phyloP scores from a whole-genome alignment of 2,888 invertebrate genomes.

The Epinotia bilunana region DNA sequence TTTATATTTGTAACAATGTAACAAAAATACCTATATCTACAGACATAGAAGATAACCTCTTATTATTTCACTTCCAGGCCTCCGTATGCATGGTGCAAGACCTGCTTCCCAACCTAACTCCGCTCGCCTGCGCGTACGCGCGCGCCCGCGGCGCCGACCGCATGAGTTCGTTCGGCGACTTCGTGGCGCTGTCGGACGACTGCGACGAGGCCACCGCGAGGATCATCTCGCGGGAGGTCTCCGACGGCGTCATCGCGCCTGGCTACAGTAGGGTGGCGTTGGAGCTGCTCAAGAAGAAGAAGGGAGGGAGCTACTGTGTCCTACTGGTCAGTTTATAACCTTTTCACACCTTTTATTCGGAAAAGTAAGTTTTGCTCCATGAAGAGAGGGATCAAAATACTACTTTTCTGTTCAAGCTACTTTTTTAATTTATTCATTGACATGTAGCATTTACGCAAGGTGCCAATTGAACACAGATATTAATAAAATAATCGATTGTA shows the following conservation, averaged over 20 bases:
- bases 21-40: too few relatives aligned
- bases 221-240: conserved; percentile 97
- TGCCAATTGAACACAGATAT: too few relatives aligned
- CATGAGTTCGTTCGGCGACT: conserved; percentile 99
- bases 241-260: conserved; percentile 99
- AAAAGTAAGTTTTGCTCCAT: too few relatives aligned
- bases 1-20: too few relatives aligned
- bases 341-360: too few relatives aligned
- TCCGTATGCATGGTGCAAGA: conserved; percentile 97
- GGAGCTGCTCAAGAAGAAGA: conserved; percentile 95
- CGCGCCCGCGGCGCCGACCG: conserved; percentile 98
- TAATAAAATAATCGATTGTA: too few relatives aligned
- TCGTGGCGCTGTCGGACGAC: conserved; percentile 95
- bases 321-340: conserved; percentile 86
- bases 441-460: too few relatives aligned
- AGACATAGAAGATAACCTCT: too few relatives aligned
- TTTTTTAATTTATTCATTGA: too few relatives aligned
- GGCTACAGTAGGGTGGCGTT: conserved; percentile 94
- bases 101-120: conserved; percentile 88
- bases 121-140: conserved; percentile 96
- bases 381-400: too few relatives aligned
- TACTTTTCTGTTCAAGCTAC: too few relatives aligned
- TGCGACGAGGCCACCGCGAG: conserved; percentile 96
- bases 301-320: conserved; percentile 96
- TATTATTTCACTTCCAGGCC: conserved; percentile 83